These are phyloP conservation scores for Grammomys surdaster DNA, from an alignment of 2,113 vertebrate genomes.

Conservation along the genomic window DNA sequence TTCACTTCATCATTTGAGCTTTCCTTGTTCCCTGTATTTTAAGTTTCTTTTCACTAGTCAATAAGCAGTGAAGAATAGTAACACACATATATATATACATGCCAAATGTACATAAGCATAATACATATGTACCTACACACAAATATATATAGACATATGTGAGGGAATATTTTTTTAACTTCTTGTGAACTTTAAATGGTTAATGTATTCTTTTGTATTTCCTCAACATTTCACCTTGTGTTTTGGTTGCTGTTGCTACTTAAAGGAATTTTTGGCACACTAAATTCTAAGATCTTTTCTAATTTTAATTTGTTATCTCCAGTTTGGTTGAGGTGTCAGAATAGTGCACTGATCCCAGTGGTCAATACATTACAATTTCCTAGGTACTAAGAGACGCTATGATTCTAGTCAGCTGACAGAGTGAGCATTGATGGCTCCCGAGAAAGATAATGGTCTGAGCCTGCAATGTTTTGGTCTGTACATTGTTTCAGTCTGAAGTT, in stretches of 20 bases:
- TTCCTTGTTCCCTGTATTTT: neutral
- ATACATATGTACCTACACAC: too few relatives aligned
- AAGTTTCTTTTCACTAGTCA: neutral
- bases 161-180: neutral
- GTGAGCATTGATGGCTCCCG: neutral
- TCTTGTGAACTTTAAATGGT: neutral
- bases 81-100: neutral
- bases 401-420: neutral
- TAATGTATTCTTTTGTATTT: neutral
- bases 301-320: neutral
- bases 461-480: neutral
- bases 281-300: slow-evolving; percentile 10
- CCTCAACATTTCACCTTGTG: neutral
- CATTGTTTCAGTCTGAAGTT: neutral
- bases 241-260: neutral
- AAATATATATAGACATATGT: neutral
- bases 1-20: neutral
- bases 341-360: neutral
- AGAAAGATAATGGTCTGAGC: neutral
- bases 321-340: neutral
- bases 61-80: neutral
- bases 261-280: neutral
- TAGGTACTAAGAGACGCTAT: neutral
- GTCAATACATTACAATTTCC: neutral
- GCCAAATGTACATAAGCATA: rapidly evolving